phyloP scores from a whole-genome alignment of 2,113 vertebrate species.

The Caranx ignobilis region DNA sequence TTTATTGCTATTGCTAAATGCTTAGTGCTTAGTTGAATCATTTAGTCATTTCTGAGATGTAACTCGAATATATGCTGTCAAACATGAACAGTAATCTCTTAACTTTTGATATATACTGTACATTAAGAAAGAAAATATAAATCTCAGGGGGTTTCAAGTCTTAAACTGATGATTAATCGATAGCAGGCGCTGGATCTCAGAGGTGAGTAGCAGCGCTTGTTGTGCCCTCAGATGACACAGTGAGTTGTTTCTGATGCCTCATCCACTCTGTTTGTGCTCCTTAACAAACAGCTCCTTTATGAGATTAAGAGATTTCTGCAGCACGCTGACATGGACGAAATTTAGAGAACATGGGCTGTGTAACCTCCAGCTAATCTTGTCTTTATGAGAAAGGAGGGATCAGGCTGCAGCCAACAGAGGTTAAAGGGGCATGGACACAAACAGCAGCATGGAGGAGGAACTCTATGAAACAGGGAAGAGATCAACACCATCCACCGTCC shows the following conservation, averaged over 20 bases:
- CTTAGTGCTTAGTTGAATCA: neutral
- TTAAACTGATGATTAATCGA: neutral
- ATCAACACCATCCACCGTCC: neutral
- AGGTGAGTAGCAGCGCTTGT: neutral
- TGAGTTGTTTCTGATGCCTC: slow-evolving; percentile 23
- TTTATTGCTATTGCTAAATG: neutral
- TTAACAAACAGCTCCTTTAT: slow-evolving; percentile 75
- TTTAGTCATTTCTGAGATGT: neutral
- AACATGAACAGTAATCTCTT: neutral
- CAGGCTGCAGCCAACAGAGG: slow-evolving; percentile 62
- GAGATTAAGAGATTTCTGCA: slow-evolving; percentile 84
- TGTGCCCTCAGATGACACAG: slow-evolving; percentile 1
- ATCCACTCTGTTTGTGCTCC: slow-evolving; percentile 58
- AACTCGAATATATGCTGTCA: neutral
- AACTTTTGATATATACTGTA: neutral
- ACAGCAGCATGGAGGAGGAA: slow-evolving; percentile 6
- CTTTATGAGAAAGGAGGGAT: slow-evolving; percentile 81
- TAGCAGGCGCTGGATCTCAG: neutral
- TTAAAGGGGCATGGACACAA: slow-evolving; percentile 56
- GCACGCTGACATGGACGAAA: slow-evolving; percentile 83
- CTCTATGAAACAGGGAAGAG: neutral
- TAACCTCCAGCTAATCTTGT: slow-evolving; percentile 82
- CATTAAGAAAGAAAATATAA: neutral
- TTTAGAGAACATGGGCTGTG: slow-evolving; percentile 81
- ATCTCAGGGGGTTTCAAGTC: neutral